Conservation (phyloP, 2,113 vertebrate species). For the Galbula dea region DNA sequence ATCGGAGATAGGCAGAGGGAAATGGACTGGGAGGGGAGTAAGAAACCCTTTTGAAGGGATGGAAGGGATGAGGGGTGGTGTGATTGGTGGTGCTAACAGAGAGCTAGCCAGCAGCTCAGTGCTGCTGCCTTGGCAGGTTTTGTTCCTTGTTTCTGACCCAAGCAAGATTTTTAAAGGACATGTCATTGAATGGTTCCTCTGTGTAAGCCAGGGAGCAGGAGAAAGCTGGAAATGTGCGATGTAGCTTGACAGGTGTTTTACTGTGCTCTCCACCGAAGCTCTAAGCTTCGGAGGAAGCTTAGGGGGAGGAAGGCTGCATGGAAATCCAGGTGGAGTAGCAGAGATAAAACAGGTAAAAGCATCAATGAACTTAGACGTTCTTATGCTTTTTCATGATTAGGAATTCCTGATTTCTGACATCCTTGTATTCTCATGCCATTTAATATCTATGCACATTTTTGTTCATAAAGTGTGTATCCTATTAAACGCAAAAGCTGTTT, state of each 20-base stretch:
- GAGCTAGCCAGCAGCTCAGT: neutral
- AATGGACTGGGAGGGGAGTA: neutral
- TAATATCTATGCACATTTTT: no score
- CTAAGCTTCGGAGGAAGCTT: no score
- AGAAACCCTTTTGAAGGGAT: neutral
- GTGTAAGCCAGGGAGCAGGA: neutral
- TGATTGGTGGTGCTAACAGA: neutral
- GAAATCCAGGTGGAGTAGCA: neutral
- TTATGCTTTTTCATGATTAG: neutral
- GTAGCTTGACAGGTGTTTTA: neutral
- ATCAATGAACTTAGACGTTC: neutral
- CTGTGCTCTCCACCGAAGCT: neutral
- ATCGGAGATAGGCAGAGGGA: neutral
- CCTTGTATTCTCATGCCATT: no score
- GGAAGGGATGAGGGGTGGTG: neutral
- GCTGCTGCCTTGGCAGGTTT: neutral
- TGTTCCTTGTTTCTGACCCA: neutral
- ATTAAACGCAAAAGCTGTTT: neutral
- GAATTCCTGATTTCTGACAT: neutral
- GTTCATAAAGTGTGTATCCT: rapidly evolving
- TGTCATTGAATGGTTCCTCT: neutral
- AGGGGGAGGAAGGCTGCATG: neutral
- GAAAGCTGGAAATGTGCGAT: neutral
- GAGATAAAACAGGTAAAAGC: neutral
- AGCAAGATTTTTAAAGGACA: neutral